phyloP scores from a whole-genome alignment of 2,113 vertebrate genomes.

The Pan paniscus region DNA sequence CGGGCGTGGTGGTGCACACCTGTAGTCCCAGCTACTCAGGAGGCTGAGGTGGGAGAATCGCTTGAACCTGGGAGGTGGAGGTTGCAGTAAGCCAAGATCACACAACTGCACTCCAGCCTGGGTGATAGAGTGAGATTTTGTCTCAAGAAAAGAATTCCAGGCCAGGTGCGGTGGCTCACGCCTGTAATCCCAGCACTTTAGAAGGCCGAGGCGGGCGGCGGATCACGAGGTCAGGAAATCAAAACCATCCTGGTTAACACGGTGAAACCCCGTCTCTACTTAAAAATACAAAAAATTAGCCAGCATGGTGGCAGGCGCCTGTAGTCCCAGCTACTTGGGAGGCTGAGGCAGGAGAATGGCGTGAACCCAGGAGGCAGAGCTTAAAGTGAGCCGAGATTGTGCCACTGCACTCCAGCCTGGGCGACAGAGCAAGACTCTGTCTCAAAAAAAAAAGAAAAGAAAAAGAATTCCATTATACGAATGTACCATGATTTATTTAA shows the following conservation, averaged over 20 bases:
- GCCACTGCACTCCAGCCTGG: not conserved
- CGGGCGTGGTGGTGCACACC: no score
- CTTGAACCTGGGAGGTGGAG: no score
- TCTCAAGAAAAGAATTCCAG: no score
- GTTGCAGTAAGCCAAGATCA: no score
- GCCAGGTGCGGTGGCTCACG: not conserved
- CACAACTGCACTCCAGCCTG: no score
- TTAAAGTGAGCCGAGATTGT: not conserved
- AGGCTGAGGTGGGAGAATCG: no score
- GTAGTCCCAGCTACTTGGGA: not conserved
- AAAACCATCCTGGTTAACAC: not conserved
- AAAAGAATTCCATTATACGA: no score
- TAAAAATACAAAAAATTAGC: not conserved
- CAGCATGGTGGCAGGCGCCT: not conserved
- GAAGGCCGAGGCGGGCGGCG: no score
- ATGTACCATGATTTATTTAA: not conserved
- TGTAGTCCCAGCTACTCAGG: no score
- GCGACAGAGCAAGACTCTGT: not conserved
- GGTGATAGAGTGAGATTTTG: no score
- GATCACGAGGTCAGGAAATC: not conserved
- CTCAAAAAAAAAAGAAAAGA: not conserved
- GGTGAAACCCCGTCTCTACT: not conserved
- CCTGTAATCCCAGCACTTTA: not conserved
- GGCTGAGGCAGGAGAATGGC: not conserved
- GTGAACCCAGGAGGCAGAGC: not conserved